Percentiles rank a stretch among this genome's conserved stretches.
phyloP scores from a whole-genome alignment of 2,113 vertebrate genomes.

The Zonotrichia leucophrys region DNA sequence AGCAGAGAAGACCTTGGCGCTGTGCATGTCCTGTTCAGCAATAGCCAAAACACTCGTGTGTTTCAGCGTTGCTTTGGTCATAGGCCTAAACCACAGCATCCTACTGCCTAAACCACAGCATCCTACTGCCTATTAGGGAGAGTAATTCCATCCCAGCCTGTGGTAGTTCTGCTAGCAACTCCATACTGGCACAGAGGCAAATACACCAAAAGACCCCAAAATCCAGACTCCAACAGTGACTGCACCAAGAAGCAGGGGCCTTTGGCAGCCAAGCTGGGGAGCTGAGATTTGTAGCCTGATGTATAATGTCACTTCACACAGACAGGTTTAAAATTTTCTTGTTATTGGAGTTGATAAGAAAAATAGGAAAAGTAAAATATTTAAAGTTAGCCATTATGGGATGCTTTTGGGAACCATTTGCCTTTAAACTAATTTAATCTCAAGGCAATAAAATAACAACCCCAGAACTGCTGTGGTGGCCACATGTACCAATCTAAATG shows the following conservation, averaged over 20 bases:
- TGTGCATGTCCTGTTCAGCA: not conserved
- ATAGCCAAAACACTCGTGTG: fast-evolving
- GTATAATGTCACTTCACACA: not conserved
- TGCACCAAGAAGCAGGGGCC: not conserved
- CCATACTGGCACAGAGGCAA: not conserved
- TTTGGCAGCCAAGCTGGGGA: not conserved
- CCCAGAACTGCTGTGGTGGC: not conserved
- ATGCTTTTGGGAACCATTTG: not conserved
- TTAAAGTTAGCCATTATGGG: not conserved
- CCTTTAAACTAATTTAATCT: not conserved
- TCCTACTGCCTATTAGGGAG: fast-evolving
- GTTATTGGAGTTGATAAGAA: not conserved
- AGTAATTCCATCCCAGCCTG: not conserved
- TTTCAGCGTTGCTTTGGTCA: not conserved
- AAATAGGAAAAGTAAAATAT: not conserved
- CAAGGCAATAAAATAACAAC: not conserved
- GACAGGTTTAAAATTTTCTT: not conserved
- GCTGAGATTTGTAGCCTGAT: not conserved
- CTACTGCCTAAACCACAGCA: not conserved
- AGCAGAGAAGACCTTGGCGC: not conserved
- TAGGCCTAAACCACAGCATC: not conserved
- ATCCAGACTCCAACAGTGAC: not conserved
- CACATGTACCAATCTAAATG: not conserved
- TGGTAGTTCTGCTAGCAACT: fast-evolving
- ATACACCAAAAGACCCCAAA: not conserved